Evolutionary conservation across 1,140 invertebrate genomes (phyloP).

Genomic region (Drosophila kikkawai): DNA sequence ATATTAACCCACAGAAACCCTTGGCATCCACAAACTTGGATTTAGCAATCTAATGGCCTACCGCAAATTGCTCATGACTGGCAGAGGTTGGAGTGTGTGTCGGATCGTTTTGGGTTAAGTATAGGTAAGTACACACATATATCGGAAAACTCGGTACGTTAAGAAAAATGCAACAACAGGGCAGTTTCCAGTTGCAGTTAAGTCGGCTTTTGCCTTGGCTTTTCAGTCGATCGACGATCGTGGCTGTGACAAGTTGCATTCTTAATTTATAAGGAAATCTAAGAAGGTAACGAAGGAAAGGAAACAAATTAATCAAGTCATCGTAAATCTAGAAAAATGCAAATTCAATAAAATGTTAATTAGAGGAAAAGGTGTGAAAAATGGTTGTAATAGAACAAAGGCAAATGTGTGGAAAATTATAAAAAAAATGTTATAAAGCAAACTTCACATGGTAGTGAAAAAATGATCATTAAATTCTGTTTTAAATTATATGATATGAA

Average conservation of each 20-base stretch:
- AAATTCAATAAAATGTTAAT: neutral
- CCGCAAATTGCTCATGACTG: slow-evolving; percentile 48
- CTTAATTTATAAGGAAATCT: slow-evolving; percentile 1
- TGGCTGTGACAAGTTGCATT: slow-evolving; percentile 56
- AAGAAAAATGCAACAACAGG: slow-evolving; percentile 36
- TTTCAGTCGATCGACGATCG: slow-evolving; percentile 60
- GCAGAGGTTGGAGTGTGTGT: slow-evolving; percentile 19
- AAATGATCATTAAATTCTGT: too few species aligned
- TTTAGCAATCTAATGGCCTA: slow-evolving; percentile 37
- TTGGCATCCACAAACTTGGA: slow-evolving; percentile 2
- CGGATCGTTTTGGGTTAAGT: slow-evolving; percentile 9
- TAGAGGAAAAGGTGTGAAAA: neutral
- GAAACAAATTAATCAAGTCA: neutral
- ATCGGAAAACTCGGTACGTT: slow-evolving; percentile 27
- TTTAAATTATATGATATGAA: too few species aligned
- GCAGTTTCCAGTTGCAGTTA: slow-evolving; percentile 35
- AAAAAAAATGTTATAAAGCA: too few species aligned
- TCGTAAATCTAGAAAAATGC: neutral
- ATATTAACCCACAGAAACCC: neutral
- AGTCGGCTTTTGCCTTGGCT: slow-evolving; percentile 21
- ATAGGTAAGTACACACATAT: slow-evolving; percentile 13
- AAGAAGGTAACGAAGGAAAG: neutral
- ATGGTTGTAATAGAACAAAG: too few species aligned
- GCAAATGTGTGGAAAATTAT: too few species aligned
- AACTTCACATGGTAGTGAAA: too few species aligned